These are phyloP conservation scores for Gymnocypris eckloni DNA, from an alignment of 2,797 vertebrate species.

Conservation along the genomic window DNA sequence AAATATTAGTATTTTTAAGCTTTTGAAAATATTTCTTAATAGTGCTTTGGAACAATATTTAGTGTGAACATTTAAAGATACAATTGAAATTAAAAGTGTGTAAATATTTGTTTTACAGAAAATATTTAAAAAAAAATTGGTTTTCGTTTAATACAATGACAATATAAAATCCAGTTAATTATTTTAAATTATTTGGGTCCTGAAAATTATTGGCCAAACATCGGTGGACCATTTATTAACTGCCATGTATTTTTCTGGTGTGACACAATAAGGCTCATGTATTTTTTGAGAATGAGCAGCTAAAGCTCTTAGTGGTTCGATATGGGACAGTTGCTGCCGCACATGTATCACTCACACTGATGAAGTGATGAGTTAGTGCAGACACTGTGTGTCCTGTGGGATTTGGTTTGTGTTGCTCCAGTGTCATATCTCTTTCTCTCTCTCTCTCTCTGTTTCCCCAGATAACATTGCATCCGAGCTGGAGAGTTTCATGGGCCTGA, in stretches of 20 bases:
- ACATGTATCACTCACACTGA: slow-evolving; percentile 37
- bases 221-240: not conserved
- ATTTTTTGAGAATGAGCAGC: not conserved
- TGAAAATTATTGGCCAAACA: not conserved
- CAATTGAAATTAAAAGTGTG: not conserved
- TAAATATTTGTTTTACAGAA: not conserved
- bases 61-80: not conserved
- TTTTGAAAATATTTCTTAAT: not conserved
- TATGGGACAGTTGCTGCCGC: slow-evolving; percentile 4
- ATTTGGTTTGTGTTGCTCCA: slow-evolving; percentile 39
- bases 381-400: slow-evolving; percentile 22
- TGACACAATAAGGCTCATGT: not conserved
- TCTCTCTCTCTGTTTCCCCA: slow-evolving; percentile 67
- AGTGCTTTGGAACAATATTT: not conserved
- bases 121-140: not conserved
- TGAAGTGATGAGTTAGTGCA: slow-evolving; percentile 41
- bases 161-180: not conserved
- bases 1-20: not conserved
- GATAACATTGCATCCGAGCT: slow-evolving; percentile 97
- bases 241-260: not conserved
- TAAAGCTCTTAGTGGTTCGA: slow-evolving; percentile 13
- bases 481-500: slow-evolving; percentile 97
- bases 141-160: not conserved
- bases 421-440: slow-evolving; percentile 41
- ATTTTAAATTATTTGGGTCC: not conserved